Conservation (phyloP, 2,113 vertebrate species). For the Ifrita kowaldi region DNA sequence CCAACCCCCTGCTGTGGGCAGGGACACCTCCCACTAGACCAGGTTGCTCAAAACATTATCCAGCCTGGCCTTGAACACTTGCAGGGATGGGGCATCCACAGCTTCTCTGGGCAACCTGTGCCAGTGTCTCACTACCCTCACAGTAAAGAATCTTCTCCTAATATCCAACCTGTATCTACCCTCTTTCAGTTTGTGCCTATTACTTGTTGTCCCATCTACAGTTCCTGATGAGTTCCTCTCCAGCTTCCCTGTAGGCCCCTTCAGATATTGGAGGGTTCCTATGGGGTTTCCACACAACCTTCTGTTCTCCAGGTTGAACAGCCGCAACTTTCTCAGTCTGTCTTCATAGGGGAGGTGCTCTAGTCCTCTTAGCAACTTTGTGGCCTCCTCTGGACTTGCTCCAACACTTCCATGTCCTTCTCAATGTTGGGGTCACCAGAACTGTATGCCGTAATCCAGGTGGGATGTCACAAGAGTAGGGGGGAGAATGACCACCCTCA, state of each 20-base stretch:
- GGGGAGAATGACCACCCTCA: rapidly evolving
- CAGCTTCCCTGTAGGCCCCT: background rate
- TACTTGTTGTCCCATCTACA: background rate
- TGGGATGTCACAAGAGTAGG: background rate
- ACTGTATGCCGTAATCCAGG: background rate
- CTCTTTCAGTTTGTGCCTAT: background rate
- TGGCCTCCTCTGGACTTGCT: background rate
- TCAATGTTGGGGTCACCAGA: background rate
- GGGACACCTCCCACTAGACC: background rate
- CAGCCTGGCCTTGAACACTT: background rate
- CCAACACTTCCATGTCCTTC: background rate
- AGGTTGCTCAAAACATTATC: background rate
- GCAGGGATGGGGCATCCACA: too few relatives aligned
- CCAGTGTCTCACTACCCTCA: background rate
- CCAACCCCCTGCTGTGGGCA: background rate
- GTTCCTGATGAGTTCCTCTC: background rate
- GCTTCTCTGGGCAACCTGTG: background rate
- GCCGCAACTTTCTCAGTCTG: background rate
- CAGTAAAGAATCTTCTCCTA: background rate
- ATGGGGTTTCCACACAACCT: background rate
- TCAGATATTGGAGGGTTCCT: background rate
- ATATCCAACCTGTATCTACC: background rate
- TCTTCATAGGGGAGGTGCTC: background rate
- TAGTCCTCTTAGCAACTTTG: background rate
- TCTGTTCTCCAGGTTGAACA: background rate